Evolutionary conservation across 2,113 vertebrate species (phyloP).

Genomic region (Ancistrus triradiatus): DNA sequence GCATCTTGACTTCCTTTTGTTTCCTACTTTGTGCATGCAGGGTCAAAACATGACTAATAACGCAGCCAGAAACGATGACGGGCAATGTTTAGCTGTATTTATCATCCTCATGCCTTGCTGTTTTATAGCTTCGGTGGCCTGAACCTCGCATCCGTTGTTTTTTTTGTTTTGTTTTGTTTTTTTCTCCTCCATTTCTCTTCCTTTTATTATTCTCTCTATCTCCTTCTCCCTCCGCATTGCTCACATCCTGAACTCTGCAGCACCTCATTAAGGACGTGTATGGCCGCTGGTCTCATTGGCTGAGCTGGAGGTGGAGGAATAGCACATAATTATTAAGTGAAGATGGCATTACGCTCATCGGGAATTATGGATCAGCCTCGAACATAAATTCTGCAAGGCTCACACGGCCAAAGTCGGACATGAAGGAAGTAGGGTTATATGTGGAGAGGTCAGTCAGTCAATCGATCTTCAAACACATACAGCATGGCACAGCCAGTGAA

Average conservation of each 20-base stretch:
- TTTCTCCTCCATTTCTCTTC: background rate
- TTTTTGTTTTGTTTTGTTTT: background rate
- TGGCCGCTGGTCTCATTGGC: slow-evolving; percentile 59
- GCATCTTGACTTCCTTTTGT: slow-evolving; percentile 24
- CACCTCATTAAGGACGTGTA: slow-evolving; percentile 63
- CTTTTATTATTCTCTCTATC: slow-evolving; percentile 23
- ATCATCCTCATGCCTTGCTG: slow-evolving; percentile 13
- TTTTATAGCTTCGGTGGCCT: background rate
- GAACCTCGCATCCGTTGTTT: background rate
- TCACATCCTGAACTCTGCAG: slow-evolving; percentile 57
- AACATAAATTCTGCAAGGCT: slow-evolving; percentile 23
- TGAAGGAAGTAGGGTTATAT: background rate
- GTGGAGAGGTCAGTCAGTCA: slow-evolving; percentile 48
- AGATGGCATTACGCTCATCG: slow-evolving; percentile 72
- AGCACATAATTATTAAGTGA: slow-evolving; percentile 74
- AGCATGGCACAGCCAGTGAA: background rate
- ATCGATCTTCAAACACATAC: background rate
- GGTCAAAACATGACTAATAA: slow-evolving; percentile 35
- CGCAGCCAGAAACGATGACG: background rate
- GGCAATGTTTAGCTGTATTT: slow-evolving; percentile 16
- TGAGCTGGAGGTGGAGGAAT: slow-evolving; percentile 67
- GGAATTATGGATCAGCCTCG: slow-evolving; percentile 68
- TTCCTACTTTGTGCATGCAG: slow-evolving; percentile 20
- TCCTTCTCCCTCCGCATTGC: slow-evolving; percentile 30
- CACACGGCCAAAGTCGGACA: background rate